These are phyloP conservation scores for Pomacea canaliculata DNA, from an alignment of 2,888 invertebrate genomes.

Conservation along the genomic window DNA sequence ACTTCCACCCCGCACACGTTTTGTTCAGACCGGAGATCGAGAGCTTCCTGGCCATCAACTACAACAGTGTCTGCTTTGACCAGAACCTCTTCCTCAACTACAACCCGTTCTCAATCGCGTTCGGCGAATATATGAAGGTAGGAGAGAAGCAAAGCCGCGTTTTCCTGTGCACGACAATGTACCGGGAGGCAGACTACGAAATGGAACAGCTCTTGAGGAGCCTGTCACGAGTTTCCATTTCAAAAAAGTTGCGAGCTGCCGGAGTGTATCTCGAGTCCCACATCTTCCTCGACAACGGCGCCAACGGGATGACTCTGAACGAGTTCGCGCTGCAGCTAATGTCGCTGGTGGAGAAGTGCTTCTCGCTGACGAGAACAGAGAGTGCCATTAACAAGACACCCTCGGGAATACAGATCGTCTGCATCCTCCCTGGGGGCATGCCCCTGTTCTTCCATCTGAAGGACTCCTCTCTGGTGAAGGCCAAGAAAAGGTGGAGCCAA, in stretches of 20 bases:
- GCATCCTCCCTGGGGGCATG: constrained; percentile 45
- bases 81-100: constrained; percentile 43
- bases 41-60: constrained; percentile 39
- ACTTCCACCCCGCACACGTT: constrained; percentile 29
- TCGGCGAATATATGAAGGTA: constrained; percentile 28
- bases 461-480: constrained; percentile 46
- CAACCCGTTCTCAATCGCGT: constrained; percentile 27
- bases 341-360: constrained; percentile 40
- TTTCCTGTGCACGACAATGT: constrained; percentile 58
- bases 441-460: constrained; percentile 54
- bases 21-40: constrained; percentile 40
- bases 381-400: constrained; percentile 46
- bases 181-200: constrained; percentile 53
- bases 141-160: constrained; percentile 33
- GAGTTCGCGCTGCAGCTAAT: constrained; percentile 52
- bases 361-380: constrained; percentile 37
- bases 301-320: constrained; percentile 39
- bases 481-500: constrained; percentile 59
- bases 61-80: constrained; percentile 43
- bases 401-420: constrained; percentile 49
- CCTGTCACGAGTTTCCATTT: constrained; percentile 43
- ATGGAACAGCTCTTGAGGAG: constrained; percentile 50
- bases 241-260: constrained; percentile 35
- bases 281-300: constrained; percentile 54
- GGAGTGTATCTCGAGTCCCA: constrained; percentile 50